These are phyloP conservation scores for Notarius lentiginosus DNA, from an alignment of 2,113 vertebrate species.

Conservation along the genomic window DNA sequence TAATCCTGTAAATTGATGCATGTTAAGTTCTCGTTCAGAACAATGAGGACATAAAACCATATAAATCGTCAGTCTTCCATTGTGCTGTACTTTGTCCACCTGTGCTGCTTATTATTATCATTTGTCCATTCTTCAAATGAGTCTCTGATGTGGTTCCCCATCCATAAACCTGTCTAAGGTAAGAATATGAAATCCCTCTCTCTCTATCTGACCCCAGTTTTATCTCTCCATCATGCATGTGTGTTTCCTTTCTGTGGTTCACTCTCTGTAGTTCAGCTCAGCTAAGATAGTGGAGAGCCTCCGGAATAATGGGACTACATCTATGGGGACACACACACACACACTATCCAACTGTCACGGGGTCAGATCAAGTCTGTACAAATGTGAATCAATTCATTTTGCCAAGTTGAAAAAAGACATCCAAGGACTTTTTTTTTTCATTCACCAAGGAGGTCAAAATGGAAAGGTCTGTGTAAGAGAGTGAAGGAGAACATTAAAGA, in stretches of 20 bases:
- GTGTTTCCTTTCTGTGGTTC: conserved; percentile 9
- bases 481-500: conserved; percentile 74
- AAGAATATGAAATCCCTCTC: not conserved
- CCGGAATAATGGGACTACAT: conserved; percentile 57
- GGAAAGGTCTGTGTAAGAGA: conserved; percentile 67
- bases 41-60: not conserved
- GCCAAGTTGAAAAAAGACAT: conserved; percentile 64
- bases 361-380: conserved; percentile 87
- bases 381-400: conserved; percentile 84
- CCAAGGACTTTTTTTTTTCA: conserved; percentile 76
- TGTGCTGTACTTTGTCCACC: not conserved
- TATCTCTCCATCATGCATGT: conserved; percentile 11
- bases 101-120: not conserved
- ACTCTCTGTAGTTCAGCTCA: not conserved
- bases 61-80: not conserved
- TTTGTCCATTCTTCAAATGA: conserved; percentile 14
- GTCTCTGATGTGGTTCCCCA: not conserved
- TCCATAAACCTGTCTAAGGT: not conserved
- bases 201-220: not conserved
- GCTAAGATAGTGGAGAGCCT: not conserved
- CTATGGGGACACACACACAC: conserved; percentile 69
- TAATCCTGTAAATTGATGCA: conserved; percentile 9
- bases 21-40: conserved; percentile 24
- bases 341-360: conserved; percentile 68
- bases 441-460: conserved; percentile 72